phyloP scores from a whole-genome alignment of 2,797 vertebrate genomes.

The Danio kyathit region DNA sequence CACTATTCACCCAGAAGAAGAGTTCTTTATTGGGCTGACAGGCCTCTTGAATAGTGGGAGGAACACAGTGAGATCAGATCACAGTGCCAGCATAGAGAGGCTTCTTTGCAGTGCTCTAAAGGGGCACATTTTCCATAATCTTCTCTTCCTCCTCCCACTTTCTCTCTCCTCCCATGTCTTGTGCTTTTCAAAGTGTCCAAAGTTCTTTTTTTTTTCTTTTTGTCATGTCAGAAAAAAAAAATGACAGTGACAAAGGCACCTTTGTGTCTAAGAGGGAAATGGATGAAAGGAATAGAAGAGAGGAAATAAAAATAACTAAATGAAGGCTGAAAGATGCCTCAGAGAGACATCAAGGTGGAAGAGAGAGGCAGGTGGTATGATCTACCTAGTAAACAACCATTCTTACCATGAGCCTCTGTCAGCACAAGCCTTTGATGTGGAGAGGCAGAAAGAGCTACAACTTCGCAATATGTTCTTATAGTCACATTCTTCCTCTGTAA shows the following conservation, averaged over 20 bases:
- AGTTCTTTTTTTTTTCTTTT: conserved; percentile 59
- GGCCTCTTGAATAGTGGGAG: conserved; percentile 37
- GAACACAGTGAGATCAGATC: conserved; percentile 42
- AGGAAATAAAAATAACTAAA: conserved; percentile 76
- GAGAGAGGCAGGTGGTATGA: conserved; percentile 62
- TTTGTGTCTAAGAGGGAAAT: conserved; percentile 70
- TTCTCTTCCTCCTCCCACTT: conserved; percentile 53
- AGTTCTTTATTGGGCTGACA: conserved; percentile 47
- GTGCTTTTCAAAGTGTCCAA: conserved; percentile 69
- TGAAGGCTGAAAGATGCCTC: conserved; percentile 62
- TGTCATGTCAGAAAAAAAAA: conserved; percentile 2
- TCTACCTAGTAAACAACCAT: conserved; percentile 65
- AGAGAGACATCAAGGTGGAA: conserved; percentile 67
- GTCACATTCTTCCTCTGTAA: conserved; percentile 26
- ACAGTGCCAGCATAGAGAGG: conserved; percentile 19
- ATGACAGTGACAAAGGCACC: conserved; percentile 68
- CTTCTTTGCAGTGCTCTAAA: conserved; percentile 53
- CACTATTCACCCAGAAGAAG: conserved; percentile 25
- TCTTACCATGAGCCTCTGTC: conserved; percentile 56
- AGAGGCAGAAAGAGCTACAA: conserved; percentile 47
- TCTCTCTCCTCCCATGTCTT: conserved; percentile 59
- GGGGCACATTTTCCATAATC: conserved; percentile 35
- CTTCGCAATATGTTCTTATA: conserved; percentile 50
- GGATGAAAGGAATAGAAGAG: conserved; percentile 70
- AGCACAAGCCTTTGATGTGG: conserved; percentile 50